Percentiles rank a stretch among this genome's conserved stretches.
phyloP scores from a whole-genome alignment of 2,888 invertebrate genomes.

The Drosophila planitibia region DNA sequence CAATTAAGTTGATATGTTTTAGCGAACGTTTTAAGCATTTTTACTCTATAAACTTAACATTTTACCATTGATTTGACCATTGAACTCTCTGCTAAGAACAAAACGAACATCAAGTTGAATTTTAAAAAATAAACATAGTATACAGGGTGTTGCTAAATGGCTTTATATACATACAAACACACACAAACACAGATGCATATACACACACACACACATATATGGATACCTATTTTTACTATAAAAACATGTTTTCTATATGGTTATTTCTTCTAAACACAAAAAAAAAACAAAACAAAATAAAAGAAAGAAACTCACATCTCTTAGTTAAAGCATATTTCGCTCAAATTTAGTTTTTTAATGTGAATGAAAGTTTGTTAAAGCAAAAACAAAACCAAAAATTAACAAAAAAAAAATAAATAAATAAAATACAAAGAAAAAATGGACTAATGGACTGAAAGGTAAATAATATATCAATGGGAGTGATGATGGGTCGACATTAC shows the following conservation, averaged over 20 bases:
- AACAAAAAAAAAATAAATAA: constrained; percentile 21
- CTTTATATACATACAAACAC: constrained; percentile 51
- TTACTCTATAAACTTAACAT: constrained; percentile 38
- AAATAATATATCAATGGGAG: constrained; percentile 79
- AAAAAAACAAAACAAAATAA: too few relatives aligned
- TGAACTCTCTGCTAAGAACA: constrained; percentile 48
- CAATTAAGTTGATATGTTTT: constrained; percentile 79
- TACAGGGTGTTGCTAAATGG: constrained; percentile 77
- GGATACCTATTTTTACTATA: constrained; percentile 20
- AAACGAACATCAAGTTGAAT: constrained; percentile 40
- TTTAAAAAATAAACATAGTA: constrained; percentile 54
- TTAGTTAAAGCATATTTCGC: constrained; percentile 74
- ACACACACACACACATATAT: constrained; percentile 10
- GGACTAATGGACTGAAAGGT: constrained; percentile 74
- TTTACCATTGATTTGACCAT: constrained; percentile 45
- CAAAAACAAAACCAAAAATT: constrained; percentile 25
- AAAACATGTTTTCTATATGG: constrained; percentile 45
- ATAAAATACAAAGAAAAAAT: constrained; percentile 34
- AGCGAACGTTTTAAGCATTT: constrained; percentile 65
- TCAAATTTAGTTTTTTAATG: constrained; percentile 72
- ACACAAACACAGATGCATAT: constrained; percentile 3
- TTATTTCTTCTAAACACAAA: constrained; percentile 57
- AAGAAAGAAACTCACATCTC: constrained; percentile 21
- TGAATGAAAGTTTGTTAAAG: constrained; percentile 61
- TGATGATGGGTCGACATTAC: constrained; percentile 43